These are phyloP conservation scores for Hiodon alosoides DNA, from an alignment of 2,113 vertebrate genomes.

Conservation along the genomic window DNA sequence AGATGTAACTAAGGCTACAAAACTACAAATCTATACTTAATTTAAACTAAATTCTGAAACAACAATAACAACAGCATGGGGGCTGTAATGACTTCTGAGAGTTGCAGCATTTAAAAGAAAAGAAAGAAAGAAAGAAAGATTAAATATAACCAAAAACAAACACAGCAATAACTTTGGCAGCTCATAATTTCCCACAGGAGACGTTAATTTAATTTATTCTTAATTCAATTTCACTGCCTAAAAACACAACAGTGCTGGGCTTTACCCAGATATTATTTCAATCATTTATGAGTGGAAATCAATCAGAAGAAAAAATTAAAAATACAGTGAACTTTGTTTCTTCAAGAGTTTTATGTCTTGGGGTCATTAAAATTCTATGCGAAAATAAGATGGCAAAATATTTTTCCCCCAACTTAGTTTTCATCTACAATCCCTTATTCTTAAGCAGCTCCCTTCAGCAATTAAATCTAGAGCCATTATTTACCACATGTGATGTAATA, in stretches of 20 bases:
- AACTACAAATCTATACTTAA: too few species aligned
- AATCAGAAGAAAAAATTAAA: background rate
- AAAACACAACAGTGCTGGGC: background rate
- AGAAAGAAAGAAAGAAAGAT: background rate
- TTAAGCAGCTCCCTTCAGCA: background rate
- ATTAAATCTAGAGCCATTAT: background rate
- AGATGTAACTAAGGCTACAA: too few species aligned
- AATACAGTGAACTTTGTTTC: background rate
- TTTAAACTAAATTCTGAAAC: background rate
- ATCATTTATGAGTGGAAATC: background rate
- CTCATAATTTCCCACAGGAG: background rate
- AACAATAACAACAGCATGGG: background rate
- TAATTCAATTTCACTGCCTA: slow-evolving; percentile 7
- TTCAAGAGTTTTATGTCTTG: background rate
- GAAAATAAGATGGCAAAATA: slow-evolving; percentile 9
- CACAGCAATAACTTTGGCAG: background rate
- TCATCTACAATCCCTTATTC: background rate
- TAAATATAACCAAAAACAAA: background rate
- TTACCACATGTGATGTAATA: background rate
- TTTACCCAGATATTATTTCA: background rate
- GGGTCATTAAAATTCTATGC: slow-evolving; percentile 7
- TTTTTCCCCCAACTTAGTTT: background rate
- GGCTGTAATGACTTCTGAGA: background rate
- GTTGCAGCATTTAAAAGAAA: background rate
- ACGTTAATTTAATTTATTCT: slow-evolving; percentile 15